Base-by-base conservation (phyloP, 2,888 invertebrate genomes). In the Agrotis ipsilon region DNA sequence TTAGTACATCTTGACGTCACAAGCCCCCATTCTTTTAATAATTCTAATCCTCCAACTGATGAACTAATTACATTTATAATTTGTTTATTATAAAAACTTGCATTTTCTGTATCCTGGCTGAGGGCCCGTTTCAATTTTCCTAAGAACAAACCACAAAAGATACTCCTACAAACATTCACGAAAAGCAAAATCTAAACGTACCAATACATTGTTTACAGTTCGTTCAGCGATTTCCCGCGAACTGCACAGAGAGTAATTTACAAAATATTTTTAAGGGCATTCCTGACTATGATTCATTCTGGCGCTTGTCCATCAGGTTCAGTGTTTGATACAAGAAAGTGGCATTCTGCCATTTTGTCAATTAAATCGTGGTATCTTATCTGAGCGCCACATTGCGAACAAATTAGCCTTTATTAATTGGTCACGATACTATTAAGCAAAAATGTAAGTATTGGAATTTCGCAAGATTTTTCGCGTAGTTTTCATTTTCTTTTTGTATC, bases 201-300 rank as follows among this genome's bases (percentile, higher is more conserved):
- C 11, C 52, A 51, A 57, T 46, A 78, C 39, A 58, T 58, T 64
- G 78, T 67, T 68, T 68, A 69, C 62, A 72, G n/a, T 51, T 16
- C 49, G 48, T 64, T 54, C 60, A 32, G 57, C 51, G 63, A 65
- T 85, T 75, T 85, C 79, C 82, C 61, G 55, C 67, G 75, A 87
- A 86, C 59, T 66, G 52, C 43, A 73, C 70, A 70, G 75, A 84
- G 78, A 81, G 62, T 81, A 70, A 81, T 83, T 83, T 81, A 79
- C 75, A 77, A 82, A 86, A 87, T 84, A 85, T 88, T 88, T 87
- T 88, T 85, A 88, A 89, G 89, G 90, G 89, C 87, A 91, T 91
- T 91, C 90, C 87, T 87, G 75, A 68, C 76, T 76, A 81, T 90
- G 89, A 91, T 84, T 92, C 88, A 89, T 84, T 85, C 91, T 92